phyloP scores from a whole-genome alignment of 2,113 vertebrate genomes.

The Cryptotis parvus region DNA sequence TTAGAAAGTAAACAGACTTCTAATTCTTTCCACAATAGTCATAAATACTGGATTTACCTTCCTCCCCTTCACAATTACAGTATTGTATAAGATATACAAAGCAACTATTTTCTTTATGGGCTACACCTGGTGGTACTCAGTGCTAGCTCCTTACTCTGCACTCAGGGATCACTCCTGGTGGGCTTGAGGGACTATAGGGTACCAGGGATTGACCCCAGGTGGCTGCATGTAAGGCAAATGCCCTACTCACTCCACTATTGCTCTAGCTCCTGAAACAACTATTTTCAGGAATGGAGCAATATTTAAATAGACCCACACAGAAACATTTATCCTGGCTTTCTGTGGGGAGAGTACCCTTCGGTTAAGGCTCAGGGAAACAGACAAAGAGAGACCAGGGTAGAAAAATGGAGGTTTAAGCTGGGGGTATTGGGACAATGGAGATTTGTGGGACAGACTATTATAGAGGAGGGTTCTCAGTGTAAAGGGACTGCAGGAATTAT shows the following conservation, averaged over 20 bases:
- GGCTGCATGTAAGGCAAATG: too few species aligned
- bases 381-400: neutral
- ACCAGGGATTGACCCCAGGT: too few species aligned
- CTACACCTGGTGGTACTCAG: too few species aligned
- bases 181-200: too few species aligned
- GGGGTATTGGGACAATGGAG: neutral
- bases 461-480: neutral
- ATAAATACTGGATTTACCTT: constrained; percentile 4
- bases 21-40: neutral
- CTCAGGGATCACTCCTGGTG: too few species aligned
- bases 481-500: neutral
- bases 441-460: neutral
- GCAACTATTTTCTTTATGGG: neutral
- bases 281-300: too few species aligned
- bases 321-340: neutral
- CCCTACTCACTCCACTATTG: too few species aligned
- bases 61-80: neutral
- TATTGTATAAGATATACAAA: neutral
- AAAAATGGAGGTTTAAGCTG: neutral
- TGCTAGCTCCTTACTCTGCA: too few species aligned
- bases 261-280: too few species aligned
- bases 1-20: neutral
- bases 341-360: neutral
- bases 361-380: neutral
- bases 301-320: too few species aligned